Evolutionary conservation across 2,113 vertebrate genomes (phyloP).

Genomic region (Cebidichthys violaceus): DNA sequence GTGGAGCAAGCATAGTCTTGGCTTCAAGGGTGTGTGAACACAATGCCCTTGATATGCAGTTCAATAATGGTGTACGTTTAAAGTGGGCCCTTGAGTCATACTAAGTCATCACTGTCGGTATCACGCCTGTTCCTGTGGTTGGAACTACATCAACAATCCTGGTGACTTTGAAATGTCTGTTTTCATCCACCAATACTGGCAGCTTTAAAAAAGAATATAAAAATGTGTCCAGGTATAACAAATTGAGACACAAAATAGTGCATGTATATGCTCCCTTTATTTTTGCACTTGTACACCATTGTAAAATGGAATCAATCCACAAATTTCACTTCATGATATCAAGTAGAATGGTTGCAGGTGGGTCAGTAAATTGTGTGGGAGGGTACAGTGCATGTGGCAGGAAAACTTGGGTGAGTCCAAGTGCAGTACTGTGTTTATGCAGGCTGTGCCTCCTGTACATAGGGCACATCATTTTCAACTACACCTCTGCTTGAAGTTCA

Average conservation of each 20-base stretch:
- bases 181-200: neutral
- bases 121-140: no score
- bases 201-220: neutral
- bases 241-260: neutral
- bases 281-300: neutral
- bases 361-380: neutral
- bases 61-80: no score
- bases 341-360: neutral
- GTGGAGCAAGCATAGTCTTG: no score
- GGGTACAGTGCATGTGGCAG: neutral
- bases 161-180: neutral
- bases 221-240: neutral
- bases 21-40: no score
- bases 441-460: neutral
- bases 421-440: neutral
- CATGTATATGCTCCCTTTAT: neutral
- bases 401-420: neutral
- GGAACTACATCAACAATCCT: no score
- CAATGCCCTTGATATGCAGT: no score
- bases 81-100: no score
- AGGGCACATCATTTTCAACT: no score
- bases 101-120: no score
- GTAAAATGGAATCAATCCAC: neutral
- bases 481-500: neutral
- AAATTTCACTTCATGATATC: neutral